Evolutionary conservation across 2,113 vertebrate species (phyloP).

Genomic region (Erythrocebus patas): DNA sequence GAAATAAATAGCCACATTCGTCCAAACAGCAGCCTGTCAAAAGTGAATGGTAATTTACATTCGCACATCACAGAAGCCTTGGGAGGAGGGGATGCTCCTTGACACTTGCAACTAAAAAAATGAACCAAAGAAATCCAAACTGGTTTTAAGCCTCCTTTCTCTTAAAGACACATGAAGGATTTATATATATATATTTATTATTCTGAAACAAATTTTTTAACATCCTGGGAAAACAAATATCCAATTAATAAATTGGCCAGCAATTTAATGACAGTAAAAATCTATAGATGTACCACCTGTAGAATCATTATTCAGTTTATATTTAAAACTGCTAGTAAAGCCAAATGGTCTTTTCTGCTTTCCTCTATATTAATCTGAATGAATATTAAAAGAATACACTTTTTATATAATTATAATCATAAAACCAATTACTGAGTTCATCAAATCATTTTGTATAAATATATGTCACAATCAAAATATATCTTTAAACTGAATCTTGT

Average conservation of each 20-base stretch:
- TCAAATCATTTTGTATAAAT: neutral
- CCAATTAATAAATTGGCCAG: neutral
- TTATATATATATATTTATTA: neutral
- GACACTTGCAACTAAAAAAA: slow-evolving; percentile 27
- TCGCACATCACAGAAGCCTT: neutral
- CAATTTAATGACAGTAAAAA: neutral
- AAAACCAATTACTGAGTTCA: neutral
- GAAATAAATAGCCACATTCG: slow-evolving; percentile 38
- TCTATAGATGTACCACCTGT: neutral
- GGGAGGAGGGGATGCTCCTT: neutral
- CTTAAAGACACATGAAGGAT: neutral
- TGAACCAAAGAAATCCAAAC: neutral
- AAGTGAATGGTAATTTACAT: slow-evolving; percentile 28
- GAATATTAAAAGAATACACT: neutral
- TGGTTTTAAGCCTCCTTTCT: slow-evolving; percentile 10
- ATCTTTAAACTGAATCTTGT: neutral
- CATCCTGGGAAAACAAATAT: neutral
- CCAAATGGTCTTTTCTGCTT: neutral
- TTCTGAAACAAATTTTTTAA: neutral
- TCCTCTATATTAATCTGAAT: neutral
- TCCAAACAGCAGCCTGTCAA: neutral
- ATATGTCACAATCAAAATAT: neutral
- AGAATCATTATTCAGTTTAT: neutral
- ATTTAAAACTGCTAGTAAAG: neutral
- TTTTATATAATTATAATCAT: neutral